phyloP scores from a whole-genome alignment of 2,888 invertebrate genomes.

The Chrysolina haemoptera region DNA sequence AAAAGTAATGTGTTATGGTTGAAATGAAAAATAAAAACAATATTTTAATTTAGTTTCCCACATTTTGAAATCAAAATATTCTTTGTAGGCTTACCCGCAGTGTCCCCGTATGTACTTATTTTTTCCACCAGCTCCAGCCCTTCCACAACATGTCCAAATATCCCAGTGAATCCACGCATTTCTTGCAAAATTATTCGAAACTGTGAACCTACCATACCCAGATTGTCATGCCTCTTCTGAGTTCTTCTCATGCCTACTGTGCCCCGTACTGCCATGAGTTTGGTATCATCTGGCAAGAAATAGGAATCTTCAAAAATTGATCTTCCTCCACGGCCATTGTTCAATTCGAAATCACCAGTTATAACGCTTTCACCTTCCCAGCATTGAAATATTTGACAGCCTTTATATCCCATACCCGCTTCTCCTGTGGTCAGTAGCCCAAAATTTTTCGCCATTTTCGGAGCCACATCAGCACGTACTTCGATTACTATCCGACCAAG shows the following conservation, averaged over 20 bases:
- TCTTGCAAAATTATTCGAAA: slow-evolving; percentile 87
- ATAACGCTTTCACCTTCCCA: slow-evolving; percentile 88
- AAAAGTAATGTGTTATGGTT: slow-evolving; percentile 23
- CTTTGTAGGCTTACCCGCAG: slow-evolving; percentile 84
- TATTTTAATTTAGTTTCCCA: slow-evolving; percentile 73
- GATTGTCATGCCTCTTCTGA: slow-evolving; percentile 84
- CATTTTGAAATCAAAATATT: slow-evolving; percentile 82
- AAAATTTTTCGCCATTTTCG: slow-evolving; percentile 87
- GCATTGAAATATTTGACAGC: slow-evolving; percentile 86
- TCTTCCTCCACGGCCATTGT: slow-evolving; percentile 85
- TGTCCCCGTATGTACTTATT: slow-evolving; percentile 83
- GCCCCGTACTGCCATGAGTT: slow-evolving; percentile 81
- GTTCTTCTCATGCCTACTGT: slow-evolving; percentile 87
- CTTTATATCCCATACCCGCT: slow-evolving; percentile 83
- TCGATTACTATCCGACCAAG: slow-evolving; percentile 84
- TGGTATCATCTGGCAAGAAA: slow-evolving; percentile 87
- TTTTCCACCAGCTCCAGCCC: slow-evolving; percentile 85
- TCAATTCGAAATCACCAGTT: slow-evolving; percentile 85
- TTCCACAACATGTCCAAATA: slow-evolving; percentile 86
- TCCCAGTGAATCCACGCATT: slow-evolving; percentile 87
- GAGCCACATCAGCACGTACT: slow-evolving; percentile 84
- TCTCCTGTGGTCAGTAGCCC: slow-evolving; percentile 81
- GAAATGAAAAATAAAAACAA: slow-evolving; percentile 34
- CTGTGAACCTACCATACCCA: slow-evolving; percentile 88
- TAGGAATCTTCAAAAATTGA: slow-evolving; percentile 84